Percentiles rank a stretch among this genome's conserved stretches.
Evolutionary conservation across 1,140 invertebrate genomes (phyloP).

Genomic region (Samia ricini): DNA sequence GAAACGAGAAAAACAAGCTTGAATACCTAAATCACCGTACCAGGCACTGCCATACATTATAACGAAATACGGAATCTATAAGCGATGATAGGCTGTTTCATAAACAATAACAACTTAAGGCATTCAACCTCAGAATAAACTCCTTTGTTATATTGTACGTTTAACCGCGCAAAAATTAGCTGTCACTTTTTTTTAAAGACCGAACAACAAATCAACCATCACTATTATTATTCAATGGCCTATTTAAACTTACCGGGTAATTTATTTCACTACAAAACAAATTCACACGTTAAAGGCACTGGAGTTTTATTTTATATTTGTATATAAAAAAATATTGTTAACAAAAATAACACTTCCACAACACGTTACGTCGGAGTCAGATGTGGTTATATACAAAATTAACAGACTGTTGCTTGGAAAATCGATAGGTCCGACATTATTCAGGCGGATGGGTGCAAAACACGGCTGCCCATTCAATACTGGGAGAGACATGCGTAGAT

Average conservation of each 20-base stretch:
- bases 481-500: slow-evolving; percentile 56
- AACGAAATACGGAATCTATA: slow-evolving; percentile 28
- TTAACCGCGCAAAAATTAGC: slow-evolving; percentile 1
- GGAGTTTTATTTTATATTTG: slow-evolving; percentile 23
- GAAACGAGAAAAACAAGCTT: slow-evolving; percentile 13
- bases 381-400: slow-evolving; percentile 41
- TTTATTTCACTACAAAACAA: slow-evolving; percentile 18
- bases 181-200: slow-evolving; percentile 10
- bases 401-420: slow-evolving; percentile 49
- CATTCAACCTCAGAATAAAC: slow-evolving; percentile 32
- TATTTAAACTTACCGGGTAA: slow-evolving; percentile 46
- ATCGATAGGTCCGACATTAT: slow-evolving; percentile 47
- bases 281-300: slow-evolving; percentile 57
- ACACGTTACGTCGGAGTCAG: slow-evolving; percentile 15
- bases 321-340: not conserved
- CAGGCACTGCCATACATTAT: slow-evolving; percentile 20
- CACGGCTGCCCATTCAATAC: slow-evolving; percentile 64
- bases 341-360: slow-evolving; percentile 11
- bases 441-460: slow-evolving; percentile 11
- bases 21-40: slow-evolving; percentile 22
- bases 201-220: not conserved
- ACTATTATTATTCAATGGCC: slow-evolving; percentile 40
- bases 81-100: slow-evolving; percentile 13
- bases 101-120: slow-evolving; percentile 34
- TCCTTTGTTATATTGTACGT: slow-evolving; percentile 6